These are phyloP conservation scores for Microcebus ravelobensis DNA, from an alignment of 2,113 vertebrate species.

Conservation along the genomic window DNA sequence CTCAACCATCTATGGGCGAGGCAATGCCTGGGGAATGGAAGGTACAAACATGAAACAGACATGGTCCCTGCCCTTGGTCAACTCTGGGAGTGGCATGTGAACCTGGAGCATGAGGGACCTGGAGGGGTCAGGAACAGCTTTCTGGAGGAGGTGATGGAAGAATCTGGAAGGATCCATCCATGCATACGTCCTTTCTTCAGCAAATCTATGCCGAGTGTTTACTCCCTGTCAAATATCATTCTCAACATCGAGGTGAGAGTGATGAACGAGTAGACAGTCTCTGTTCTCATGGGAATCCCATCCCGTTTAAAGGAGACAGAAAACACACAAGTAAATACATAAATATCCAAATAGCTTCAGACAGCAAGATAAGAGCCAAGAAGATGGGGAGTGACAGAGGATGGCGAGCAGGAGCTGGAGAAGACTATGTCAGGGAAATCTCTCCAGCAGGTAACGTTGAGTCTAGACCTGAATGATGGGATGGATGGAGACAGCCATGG, in stretches of 20 bases:
- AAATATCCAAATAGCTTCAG: background rate
- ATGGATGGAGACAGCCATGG: background rate
- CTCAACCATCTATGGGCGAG: background rate
- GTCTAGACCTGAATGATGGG: constrained; percentile 68
- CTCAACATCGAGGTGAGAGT: background rate
- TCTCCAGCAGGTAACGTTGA: background rate
- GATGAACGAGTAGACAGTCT: background rate
- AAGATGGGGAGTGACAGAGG: background rate
- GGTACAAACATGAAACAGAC: background rate
- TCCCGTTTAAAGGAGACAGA: background rate
- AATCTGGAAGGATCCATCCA: background rate
- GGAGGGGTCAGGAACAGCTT: background rate
- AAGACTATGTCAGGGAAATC: background rate
- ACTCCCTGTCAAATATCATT: background rate
- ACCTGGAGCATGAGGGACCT: background rate
- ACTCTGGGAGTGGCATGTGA: background rate
- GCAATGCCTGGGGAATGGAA: background rate
- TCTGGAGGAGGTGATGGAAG: background rate
- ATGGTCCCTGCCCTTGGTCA: background rate
- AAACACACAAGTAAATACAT: background rate
- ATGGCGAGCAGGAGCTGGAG: background rate
- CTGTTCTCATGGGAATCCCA: background rate
- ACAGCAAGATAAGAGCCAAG: background rate
- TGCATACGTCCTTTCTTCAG: background rate
- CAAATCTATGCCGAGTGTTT: background rate